Conservation (phyloP, 2,888 invertebrate genomes). For the Pasiphila rectangulata region DNA sequence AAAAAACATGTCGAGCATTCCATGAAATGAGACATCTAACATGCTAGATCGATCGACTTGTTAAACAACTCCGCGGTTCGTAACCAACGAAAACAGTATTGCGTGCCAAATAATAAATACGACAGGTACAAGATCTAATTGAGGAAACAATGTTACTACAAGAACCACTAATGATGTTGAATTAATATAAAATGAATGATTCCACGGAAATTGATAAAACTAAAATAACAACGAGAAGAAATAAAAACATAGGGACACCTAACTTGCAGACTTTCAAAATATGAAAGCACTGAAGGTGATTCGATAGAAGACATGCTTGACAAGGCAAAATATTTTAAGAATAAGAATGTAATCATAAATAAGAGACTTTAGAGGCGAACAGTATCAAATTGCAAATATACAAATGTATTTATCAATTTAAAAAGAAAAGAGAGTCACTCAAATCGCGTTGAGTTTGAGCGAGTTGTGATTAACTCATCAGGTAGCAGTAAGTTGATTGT, state of each 20-base stretch:
- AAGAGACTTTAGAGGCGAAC: conserved; percentile 18
- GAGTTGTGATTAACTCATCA: no score
- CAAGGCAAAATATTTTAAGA: conserved; percentile 10
- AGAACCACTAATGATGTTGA: conserved; percentile 21
- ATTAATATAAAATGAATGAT: conserved; percentile 4
- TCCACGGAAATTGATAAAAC: conserved; percentile 1
- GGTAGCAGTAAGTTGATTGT: no score
- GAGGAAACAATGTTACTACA: conserved; percentile 50
- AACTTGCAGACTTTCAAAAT: conserved; percentile 6
- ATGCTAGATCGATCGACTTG: conserved; percentile 18
- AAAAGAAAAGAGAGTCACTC: not conserved
- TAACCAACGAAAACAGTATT: conserved; percentile 20
- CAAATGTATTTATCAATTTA: conserved; percentile 4
- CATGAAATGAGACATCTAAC: conserved; percentile 22
- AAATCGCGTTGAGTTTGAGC: no score
- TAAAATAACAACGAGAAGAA: not conserved
- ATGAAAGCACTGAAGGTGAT: conserved; percentile 5
- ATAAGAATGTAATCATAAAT: conserved; percentile 6
- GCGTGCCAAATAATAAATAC: conserved; percentile 18
- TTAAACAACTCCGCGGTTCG: conserved; percentile 9
- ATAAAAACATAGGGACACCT: conserved; percentile 2
- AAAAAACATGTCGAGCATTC: conserved; percentile 40
- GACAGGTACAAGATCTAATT: conserved; percentile 51
- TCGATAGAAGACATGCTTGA: conserved; percentile 14
- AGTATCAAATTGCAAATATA: conserved; percentile 25